These are phyloP conservation scores for Pteronotus mesoamericanus DNA, from an alignment of 2,797 vertebrate species.

Conservation along the genomic window DNA sequence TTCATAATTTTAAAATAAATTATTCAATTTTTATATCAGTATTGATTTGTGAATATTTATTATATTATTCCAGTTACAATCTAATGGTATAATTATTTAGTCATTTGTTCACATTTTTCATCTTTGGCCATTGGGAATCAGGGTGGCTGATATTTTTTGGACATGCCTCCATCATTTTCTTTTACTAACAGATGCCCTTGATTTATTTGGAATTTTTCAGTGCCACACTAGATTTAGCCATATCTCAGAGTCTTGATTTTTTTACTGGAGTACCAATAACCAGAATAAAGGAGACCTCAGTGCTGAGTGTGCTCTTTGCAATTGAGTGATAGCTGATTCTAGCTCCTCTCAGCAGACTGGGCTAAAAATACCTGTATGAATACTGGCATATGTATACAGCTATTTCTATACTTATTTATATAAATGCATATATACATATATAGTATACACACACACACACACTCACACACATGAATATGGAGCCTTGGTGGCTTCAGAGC, in stretches of 20 bases:
- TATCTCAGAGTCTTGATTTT: not conserved
- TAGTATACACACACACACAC: no score
- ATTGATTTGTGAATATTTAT: not conserved
- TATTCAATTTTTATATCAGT: not conserved
- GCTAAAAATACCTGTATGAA: not conserved
- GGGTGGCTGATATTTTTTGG: not conserved
- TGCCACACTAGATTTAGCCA: not conserved
- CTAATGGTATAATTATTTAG: not conserved
- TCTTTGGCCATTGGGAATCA: not conserved
- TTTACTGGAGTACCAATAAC: not conserved
- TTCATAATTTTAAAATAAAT: not conserved
- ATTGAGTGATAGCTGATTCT: not conserved
- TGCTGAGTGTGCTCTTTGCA: not conserved
- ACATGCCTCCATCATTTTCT: not conserved
- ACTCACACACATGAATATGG: no score
- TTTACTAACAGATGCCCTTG: not conserved
- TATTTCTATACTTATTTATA: not conserved
- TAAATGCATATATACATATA: no score
- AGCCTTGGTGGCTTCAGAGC: no score
- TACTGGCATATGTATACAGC: not conserved
- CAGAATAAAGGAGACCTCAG: not conserved
- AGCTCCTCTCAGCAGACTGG: not conserved
- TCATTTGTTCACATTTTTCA: not conserved
- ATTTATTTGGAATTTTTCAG: not conserved
- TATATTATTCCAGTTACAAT: not conserved